Conservation (phyloP, 1,140 invertebrate genomes). For the Trachymyrmex cornetzi region DNA sequence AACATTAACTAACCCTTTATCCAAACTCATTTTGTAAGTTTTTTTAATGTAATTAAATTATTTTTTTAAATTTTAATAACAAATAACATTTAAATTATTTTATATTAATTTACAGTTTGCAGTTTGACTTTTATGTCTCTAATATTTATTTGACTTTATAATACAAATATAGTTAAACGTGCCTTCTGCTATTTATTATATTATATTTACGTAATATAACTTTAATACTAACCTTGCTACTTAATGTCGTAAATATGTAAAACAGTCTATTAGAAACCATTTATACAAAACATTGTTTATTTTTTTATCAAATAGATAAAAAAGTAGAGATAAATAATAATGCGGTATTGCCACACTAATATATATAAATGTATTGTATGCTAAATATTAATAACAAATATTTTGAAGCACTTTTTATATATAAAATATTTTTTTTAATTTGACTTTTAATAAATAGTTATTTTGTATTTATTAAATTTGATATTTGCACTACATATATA, state of each 20-base stretch:
- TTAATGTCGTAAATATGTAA: neutral
- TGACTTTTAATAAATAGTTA: neutral
- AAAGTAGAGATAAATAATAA: neutral
- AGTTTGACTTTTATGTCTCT: neutral
- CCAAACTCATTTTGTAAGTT: neutral
- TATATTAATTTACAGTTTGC: neutral
- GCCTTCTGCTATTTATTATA: neutral
- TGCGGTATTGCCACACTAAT: neutral
- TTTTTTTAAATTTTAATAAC: neutral
- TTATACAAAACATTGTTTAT: neutral
- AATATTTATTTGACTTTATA: neutral
- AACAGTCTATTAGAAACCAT: neutral
- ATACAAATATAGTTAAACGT: neutral
- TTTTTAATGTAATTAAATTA: neutral
- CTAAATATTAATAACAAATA: neutral
- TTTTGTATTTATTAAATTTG: neutral
- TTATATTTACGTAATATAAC: conserved; percentile 20
- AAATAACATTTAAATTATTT: neutral
- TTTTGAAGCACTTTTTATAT: neutral
- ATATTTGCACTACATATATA: neutral
- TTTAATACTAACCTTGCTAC: neutral
- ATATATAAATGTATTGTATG: neutral
- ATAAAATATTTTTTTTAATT: neutral
- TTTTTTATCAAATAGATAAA: neutral
- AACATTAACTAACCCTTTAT: neutral